Evolutionary conservation across 2,888 invertebrate genomes (phyloP), one percentile per base, ranked within the genome.

Genomic region (Coecobrya sp.): DNA sequence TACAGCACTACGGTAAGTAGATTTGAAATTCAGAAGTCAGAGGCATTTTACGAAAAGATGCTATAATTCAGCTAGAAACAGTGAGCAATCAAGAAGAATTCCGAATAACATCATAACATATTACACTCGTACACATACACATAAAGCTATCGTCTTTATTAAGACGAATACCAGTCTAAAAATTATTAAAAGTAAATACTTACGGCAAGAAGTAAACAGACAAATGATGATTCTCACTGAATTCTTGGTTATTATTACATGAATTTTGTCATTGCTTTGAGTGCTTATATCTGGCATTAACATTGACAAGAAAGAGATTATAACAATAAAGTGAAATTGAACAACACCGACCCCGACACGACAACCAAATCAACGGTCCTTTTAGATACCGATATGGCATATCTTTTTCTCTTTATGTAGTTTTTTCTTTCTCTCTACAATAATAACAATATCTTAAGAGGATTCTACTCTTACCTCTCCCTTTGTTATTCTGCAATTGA

Each of bases 361-460:
- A 84, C 25, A 89, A 52, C 19, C 25, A 65, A 89, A 52, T n/a
- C 25, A 65, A 82, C 89, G 62, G 65, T 49, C 42, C 89, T 73
- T 73, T 82, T 55, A 82, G 84, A 84, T 79, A 76, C 45, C 10
- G 73, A 89, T 91, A 70, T 68, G 65, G 36, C 87, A 49, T 89
- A 52, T 79, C 59, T 49, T 45, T 55, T 10, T 27, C 70, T 1
- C 30, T 42, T n/a, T n/a, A n/a, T n/a, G n/a, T n/a, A n/a, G n/a
- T n/a, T n/a, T n/a, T n/a, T 16, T 36, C 42, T 76, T 36, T 7
- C 30, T 62, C 36, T 84, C 49, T 11, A 59, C 19, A 59, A 19
- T 8, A 59, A 30, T 45, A 81, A 59, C 73, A 84, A 89, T 89
- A 84, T 84, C 84, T 82, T 89, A 89, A 89, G 89, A 82, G 84